Conservation (phyloP, 2,888 invertebrate genomes). For the Ecliptopera silaceata region DNA sequence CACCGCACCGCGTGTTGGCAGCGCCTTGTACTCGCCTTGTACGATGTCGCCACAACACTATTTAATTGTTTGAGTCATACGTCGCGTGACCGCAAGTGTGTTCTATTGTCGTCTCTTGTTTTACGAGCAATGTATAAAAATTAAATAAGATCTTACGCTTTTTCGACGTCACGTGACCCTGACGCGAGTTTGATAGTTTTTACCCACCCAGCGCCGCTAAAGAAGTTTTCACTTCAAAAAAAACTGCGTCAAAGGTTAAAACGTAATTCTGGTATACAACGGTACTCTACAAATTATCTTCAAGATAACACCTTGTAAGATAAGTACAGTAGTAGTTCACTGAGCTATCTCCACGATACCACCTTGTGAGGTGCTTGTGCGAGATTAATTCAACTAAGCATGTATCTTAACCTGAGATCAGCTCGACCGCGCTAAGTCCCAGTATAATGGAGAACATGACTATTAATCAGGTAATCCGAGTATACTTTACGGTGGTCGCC, state of each 20-base stretch:
- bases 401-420: conserved; percentile 17
- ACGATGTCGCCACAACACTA: not conserved
- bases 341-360: not conserved
- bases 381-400: conserved; percentile 19
- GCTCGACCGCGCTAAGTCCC: conserved; percentile 10
- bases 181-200: too few species aligned
- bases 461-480: conserved; percentile 31
- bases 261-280: not conserved
- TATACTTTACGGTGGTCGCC: conserved; percentile 19
- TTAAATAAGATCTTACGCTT: too few species aligned
- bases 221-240: not conserved
- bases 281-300: too few species aligned
- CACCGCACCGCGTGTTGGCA: too few species aligned
- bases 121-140: too few species aligned
- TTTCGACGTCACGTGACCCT: too few species aligned
- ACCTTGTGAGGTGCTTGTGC: conserved; percentile 1
- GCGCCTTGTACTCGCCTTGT: not conserved
- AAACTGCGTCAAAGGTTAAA: not conserved
- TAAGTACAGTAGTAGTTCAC: too few species aligned
- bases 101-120: too few species aligned
- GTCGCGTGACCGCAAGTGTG: too few species aligned
- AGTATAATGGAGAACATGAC: conserved; percentile 11
- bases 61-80: too few species aligned
- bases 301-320: too few species aligned
- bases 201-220: too few species aligned